These are phyloP conservation scores for Pollicipes pollicipes DNA, from an alignment of 1,140 invertebrate species.

Conservation along the genomic window DNA sequence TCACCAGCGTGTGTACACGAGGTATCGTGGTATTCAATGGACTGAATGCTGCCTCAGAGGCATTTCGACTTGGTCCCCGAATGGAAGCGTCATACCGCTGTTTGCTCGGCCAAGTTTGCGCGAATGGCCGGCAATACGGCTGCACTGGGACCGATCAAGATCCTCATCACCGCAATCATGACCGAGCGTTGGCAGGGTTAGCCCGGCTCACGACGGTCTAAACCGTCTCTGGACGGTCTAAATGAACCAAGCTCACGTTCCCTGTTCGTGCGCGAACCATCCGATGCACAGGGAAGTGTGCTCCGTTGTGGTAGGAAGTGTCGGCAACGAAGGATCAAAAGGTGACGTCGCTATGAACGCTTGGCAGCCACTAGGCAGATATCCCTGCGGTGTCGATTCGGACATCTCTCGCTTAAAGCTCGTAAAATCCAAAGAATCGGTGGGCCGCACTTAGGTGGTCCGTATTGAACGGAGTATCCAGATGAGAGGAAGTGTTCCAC, in stretches of 20 bases:
- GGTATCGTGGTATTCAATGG: too few species aligned
- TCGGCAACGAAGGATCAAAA: constrained; percentile 70
- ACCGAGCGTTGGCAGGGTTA: constrained; percentile 43
- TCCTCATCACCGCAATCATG: constrained; percentile 35
- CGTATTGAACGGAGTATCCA: constrained; percentile 44
- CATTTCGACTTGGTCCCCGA: too few species aligned
- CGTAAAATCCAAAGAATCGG: constrained; percentile 34
- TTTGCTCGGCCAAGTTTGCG: too few species aligned
- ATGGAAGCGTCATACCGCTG: too few species aligned
- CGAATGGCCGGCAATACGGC: too few species aligned
- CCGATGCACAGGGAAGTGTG: constrained; percentile 63
- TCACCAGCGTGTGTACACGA: too few species aligned
- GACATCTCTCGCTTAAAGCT: constrained; percentile 59
- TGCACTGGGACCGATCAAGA: constrained; percentile 46
- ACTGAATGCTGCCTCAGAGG: too few species aligned
- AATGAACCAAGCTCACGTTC: constrained; percentile 60
- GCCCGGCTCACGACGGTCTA: constrained; percentile 49
- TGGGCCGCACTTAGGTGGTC: constrained; percentile 33
- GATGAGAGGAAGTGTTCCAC: too few species aligned
- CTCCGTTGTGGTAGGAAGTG: constrained; percentile 72
- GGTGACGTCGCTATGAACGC: constrained; percentile 65
- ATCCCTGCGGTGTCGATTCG: constrained; percentile 72
- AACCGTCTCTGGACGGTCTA: constrained; percentile 62
- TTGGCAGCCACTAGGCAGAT: constrained; percentile 66
- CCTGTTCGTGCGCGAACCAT: constrained; percentile 60